Conservation (phyloP, 2,113 vertebrate species). For the Martes martes region DNA sequence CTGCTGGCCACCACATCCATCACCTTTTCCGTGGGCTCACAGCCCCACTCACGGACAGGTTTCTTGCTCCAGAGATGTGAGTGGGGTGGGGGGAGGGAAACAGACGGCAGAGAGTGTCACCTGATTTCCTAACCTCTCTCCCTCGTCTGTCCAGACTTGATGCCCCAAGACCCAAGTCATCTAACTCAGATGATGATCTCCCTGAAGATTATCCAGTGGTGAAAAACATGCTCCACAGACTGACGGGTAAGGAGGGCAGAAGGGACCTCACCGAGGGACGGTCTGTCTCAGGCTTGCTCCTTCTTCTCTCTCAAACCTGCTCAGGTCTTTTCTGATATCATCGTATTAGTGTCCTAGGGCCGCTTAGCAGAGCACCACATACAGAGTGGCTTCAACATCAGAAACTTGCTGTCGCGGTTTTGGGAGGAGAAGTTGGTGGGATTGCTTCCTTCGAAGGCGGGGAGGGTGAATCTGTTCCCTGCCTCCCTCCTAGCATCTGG, state of each 20-base stretch:
- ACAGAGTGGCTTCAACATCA: background rate
- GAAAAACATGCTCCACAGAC: conserved; percentile 75
- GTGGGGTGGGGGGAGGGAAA: background rate
- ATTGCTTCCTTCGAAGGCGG: background rate
- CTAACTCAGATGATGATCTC: conserved; percentile 42
- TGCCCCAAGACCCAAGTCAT: conserved; percentile 24
- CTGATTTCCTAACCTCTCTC: background rate
- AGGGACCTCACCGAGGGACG: no score
- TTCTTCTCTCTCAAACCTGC: background rate
- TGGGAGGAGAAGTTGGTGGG: background rate
- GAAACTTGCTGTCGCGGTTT: background rate
- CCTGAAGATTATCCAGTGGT: conserved; percentile 70
- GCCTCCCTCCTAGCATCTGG: background rate
- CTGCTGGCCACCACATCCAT: background rate
- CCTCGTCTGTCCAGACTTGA: conserved; percentile 55
- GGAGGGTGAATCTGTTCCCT: background rate
- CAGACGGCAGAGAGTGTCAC: background rate
- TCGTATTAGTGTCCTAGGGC: background rate
- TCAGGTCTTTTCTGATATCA: background rate
- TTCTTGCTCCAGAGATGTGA: background rate
- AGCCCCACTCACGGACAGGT: background rate
- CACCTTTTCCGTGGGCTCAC: background rate
- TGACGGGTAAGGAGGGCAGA: conserved; percentile 47
- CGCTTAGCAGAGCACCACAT: background rate
- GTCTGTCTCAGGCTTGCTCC: background rate